Evolutionary conservation across 2,113 vertebrate genomes (phyloP).

Genomic region (Tapirus terrestris): DNA sequence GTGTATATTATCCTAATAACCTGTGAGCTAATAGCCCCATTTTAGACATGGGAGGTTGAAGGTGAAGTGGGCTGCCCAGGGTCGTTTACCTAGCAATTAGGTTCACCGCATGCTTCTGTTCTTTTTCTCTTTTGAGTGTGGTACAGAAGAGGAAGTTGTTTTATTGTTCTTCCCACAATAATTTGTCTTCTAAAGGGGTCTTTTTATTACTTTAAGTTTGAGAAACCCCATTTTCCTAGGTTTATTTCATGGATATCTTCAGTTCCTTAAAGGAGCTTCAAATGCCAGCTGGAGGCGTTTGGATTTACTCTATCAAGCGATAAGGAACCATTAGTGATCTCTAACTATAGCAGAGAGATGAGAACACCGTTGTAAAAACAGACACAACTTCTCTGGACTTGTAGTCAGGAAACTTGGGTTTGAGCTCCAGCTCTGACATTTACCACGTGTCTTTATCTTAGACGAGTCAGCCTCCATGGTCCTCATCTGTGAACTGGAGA

Average conservation of each 20-base stretch:
- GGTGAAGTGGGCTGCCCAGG: too few species aligned
- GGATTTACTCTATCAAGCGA: neutral
- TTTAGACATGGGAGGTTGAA: neutral
- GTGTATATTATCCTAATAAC: neutral
- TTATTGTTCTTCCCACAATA: neutral
- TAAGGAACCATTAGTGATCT: neutral
- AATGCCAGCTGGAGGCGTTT: slow-evolving; percentile 1
- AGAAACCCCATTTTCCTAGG: neutral
- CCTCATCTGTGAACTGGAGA: neutral
- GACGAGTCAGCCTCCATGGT: neutral
- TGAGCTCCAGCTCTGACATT: neutral
- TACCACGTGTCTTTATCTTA: neutral
- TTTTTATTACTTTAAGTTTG: slow-evolving; percentile 21
- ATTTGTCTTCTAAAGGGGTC: neutral
- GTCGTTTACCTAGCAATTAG: neutral
- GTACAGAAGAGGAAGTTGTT: neutral
- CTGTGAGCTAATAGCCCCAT: neutral
- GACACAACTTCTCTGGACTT: neutral
- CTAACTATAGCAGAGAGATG: neutral
- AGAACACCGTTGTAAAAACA: neutral
- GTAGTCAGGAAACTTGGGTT: neutral
- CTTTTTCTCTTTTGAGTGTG: neutral
- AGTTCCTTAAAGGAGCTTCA: slow-evolving; percentile 26
- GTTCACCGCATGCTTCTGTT: neutral
- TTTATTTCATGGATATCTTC: neutral